Conservation (phyloP, 2,797 vertebrate genomes). For the Melopsittacus undulatus region DNA sequence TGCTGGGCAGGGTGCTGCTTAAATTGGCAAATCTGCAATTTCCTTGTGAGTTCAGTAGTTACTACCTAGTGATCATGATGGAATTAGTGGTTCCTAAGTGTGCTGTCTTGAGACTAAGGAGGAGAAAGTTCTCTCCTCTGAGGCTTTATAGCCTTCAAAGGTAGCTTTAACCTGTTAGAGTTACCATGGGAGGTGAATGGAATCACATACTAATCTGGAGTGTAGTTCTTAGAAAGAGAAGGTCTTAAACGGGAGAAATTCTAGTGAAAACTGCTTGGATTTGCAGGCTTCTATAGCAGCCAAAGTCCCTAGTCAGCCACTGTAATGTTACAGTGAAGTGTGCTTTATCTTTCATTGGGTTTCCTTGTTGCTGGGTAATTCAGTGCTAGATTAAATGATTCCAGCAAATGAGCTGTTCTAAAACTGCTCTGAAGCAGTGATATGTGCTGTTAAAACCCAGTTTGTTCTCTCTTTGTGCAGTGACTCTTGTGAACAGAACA, state of each 20-base stretch:
- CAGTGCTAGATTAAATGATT: not conserved
- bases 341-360: not conserved
- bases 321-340: not conserved
- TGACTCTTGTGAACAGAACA: not conserved
- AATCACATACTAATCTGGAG: not conserved
- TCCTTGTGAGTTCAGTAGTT: not conserved
- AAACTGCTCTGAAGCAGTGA: not conserved
- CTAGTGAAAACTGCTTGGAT: not conserved
- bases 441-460: not conserved
- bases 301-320: not conserved
- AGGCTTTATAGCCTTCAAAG: not conserved
- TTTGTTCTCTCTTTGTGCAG: not conserved
- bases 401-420: not conserved
- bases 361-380: not conserved
- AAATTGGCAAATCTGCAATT: not conserved
- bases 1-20: slow-evolving; percentile 50
- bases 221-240: not conserved
- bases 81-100: not conserved
- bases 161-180: not conserved
- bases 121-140: not conserved
- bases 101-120: not conserved
- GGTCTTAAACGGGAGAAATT: not conserved
- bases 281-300: not conserved
- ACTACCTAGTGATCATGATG: not conserved
- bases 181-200: not conserved